Conservation (phyloP, 2,888 invertebrate species). For the Apodemia mormo region DNA sequence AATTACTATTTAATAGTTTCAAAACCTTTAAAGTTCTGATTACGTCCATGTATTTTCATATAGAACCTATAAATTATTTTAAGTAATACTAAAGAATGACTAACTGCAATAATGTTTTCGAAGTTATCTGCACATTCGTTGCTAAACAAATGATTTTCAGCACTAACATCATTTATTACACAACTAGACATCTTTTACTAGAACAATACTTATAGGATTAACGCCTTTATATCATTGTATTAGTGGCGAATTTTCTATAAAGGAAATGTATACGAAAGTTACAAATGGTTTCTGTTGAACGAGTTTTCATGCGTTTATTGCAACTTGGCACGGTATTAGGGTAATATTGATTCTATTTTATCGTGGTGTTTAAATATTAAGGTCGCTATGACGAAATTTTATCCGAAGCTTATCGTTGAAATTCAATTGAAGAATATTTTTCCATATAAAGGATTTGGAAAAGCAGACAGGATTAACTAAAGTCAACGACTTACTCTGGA, state of each 20-base stretch:
- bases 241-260: conserved; percentile 26
- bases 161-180: conserved; percentile 66
- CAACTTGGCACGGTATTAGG: conserved; percentile 68
- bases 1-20: too few relatives aligned
- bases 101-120: conserved; percentile 21
- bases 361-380: conserved; percentile 48
- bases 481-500: too few relatives aligned
- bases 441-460: not conserved
- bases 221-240: conserved; percentile 25
- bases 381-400: conserved; percentile 21
- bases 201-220: conserved; percentile 21
- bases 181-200: conserved; percentile 48
- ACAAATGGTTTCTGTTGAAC: conserved; percentile 61
- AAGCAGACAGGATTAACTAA: too few relatives aligned
- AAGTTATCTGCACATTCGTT: conserved; percentile 49
- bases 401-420: conserved; percentile 15
- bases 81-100: conserved; percentile 25
- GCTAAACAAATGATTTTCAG: conserved; percentile 67
- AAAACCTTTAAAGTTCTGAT: not conserved
- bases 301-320: conserved; percentile 75
- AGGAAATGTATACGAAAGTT: conserved; percentile 38
- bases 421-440: not conserved
- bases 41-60: not conserved
- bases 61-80: conserved; percentile 17
- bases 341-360: conserved; percentile 66